A percentile compares a stretch with the other conserved stretches of the same genome.
Conservation (phyloP, 2,888 invertebrate genomes). For the Pemphredon lugubris region DNA sequence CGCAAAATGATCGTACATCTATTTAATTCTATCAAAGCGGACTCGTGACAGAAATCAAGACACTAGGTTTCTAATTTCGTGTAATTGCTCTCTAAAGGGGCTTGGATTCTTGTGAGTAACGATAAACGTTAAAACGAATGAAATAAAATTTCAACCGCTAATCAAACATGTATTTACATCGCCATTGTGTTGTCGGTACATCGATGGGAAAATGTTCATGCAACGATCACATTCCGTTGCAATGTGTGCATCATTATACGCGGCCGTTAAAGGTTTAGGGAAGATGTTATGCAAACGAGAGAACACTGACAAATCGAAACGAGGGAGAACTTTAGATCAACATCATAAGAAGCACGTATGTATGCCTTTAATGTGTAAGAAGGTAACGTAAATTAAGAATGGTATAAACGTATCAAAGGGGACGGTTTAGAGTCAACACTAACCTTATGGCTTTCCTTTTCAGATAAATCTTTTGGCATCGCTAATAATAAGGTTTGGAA, state of each 20-base stretch:
- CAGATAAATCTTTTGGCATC: conserved; percentile 51
- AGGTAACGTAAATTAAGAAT: conserved; percentile 11
- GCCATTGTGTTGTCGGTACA: not conserved
- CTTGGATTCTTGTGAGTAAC: not conserved
- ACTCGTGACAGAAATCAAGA: conserved; percentile 1
- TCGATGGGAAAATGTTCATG: conserved; percentile 23
- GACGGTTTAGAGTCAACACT: conserved; percentile 53
- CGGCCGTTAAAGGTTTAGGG: conserved; percentile 1
- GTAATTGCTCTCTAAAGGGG: not conserved
- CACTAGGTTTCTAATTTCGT: not conserved
- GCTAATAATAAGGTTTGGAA: conserved; percentile 54
- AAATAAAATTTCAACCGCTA: conserved; percentile 7
- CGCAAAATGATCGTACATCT: not conserved
- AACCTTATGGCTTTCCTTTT: conserved; percentile 54
- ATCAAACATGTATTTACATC: conserved; percentile 5
- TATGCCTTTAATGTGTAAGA: conserved; percentile 32
- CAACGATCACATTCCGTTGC: conserved; percentile 38
- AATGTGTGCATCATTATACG: conserved; percentile 12
- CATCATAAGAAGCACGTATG: conserved; percentile 48
- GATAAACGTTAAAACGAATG: not conserved
- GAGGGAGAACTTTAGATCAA: conserved; percentile 4
- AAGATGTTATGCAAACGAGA: conserved; percentile 35
- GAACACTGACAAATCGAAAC: conserved; percentile 25
- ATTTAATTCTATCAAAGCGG: conserved; percentile 5
- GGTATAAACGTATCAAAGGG: conserved; percentile 43